Evolutionary conservation across 2,888 invertebrate species (phyloP).

Genomic region (Rhodophaea formosa): DNA sequence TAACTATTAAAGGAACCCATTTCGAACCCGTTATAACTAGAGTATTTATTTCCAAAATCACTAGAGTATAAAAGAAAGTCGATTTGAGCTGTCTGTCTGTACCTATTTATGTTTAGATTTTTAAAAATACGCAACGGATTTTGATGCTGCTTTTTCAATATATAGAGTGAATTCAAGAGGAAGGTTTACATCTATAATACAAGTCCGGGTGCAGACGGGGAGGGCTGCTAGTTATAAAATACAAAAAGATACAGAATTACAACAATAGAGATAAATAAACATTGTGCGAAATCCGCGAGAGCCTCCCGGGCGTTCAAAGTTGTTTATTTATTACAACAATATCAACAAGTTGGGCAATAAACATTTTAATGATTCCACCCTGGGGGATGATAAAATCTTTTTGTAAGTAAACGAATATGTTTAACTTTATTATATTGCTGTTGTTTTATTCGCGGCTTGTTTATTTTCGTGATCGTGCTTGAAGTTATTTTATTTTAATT

Average conservation of each 20-base stretch:
- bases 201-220: too few relatives aligned
- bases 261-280: conserved; percentile 2
- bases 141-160: too few relatives aligned
- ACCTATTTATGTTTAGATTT: too few relatives aligned
- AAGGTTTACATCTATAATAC: too few relatives aligned
- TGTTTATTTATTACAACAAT: conserved; percentile 9
- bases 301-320: conserved; percentile 5
- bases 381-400: neutral
- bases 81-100: too few relatives aligned
- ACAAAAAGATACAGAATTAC: neutral
- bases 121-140: too few relatives aligned
- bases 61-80: too few relatives aligned
- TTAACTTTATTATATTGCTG: neutral
- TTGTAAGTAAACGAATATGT: neutral
- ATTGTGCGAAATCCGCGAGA: conserved; percentile 11
- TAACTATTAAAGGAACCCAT: too few relatives aligned
- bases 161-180: too few relatives aligned
- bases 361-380: conserved; percentile 3
- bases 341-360: conserved; percentile 7
- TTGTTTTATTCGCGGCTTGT: neutral
- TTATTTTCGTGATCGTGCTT: neutral
- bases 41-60: too few relatives aligned
- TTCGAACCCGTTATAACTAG: too few relatives aligned
- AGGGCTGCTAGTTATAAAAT: neutral
- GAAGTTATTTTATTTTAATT: too few relatives aligned